These are phyloP conservation scores for Hirtodrosophila cameraria DNA, from an alignment of 2,888 invertebrate genomes.

Conservation along the genomic window DNA sequence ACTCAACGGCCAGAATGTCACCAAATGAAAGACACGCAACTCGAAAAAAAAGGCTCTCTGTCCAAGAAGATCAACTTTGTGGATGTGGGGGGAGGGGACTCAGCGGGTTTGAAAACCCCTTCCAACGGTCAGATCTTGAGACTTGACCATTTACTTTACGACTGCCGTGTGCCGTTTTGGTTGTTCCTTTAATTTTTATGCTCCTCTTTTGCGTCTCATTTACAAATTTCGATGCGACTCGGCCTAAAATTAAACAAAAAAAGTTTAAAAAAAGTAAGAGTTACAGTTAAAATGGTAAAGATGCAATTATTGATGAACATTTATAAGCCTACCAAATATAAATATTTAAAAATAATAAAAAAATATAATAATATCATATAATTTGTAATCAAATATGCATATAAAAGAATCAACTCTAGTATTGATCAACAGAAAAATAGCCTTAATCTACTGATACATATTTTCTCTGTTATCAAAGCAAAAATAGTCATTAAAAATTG, in stretches of 20 bases:
- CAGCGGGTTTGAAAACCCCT: slow-evolving; percentile 1
- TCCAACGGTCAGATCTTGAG: slow-evolving; percentile 12
- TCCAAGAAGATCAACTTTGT: slow-evolving; percentile 3
- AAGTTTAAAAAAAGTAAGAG: slow-evolving; percentile 3
- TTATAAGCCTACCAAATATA: too few relatives aligned
- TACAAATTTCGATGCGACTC: slow-evolving; percentile 50
- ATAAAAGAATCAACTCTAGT: too few relatives aligned
- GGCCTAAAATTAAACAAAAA: background rate
- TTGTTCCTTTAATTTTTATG: slow-evolving; percentile 63
- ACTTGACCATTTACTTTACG: slow-evolving; percentile 72
- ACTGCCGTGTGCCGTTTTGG: slow-evolving; percentile 55
- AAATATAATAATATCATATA: too few relatives aligned
- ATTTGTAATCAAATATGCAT: background rate
- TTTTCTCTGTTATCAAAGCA: too few relatives aligned
- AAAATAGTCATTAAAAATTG: too few relatives aligned
- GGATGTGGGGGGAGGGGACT: background rate
- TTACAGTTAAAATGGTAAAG: too few relatives aligned
- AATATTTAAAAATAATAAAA: too few relatives aligned
- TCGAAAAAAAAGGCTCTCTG: slow-evolving; percentile 21
- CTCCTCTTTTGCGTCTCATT: slow-evolving; percentile 60
- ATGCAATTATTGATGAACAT: background rate
- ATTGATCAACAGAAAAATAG: too few relatives aligned
- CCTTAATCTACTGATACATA: too few relatives aligned
- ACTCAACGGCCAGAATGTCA: slow-evolving; percentile 72
- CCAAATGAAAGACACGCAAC: slow-evolving; percentile 65